Evolutionary conservation across 2,113 vertebrate species (phyloP), one percentile per base, ranked within the genome.

Genomic region (Periophthalmodon schlosseri): DNA sequence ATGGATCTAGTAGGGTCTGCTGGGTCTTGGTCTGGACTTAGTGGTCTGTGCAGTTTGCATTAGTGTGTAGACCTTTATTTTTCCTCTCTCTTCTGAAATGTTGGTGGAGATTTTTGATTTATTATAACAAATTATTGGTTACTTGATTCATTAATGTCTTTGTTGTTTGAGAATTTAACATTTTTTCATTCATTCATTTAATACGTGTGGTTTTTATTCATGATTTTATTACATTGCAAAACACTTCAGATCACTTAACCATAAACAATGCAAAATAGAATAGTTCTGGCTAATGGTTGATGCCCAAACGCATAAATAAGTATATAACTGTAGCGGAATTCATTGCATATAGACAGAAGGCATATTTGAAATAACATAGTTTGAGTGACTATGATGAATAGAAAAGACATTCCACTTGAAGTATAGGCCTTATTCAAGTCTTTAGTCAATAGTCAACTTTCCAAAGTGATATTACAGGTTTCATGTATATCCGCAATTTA

Each of bases 1-100:
- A 54, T 34, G 50, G 46, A 68, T 70, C 28, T 74, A 75, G 77
- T 58, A 28, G 57, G 57, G 21, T 57, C 21, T 57, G 61, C 15
- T 68, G 68, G 74, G 23, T 50, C 39, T 75, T 64, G 68, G 69
- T 75, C 65, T 69, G 50, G 70, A 86, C 75, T 52, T 65, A 61
- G 76, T 60, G 14, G 58, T 75, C 21, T 77, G 63, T 76, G 0
- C 54, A 46, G 44, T 67, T 75, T 56, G 34, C 33, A 50, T 44
- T 57, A n/a, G 18, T 57, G 5, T 73, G 68, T 73, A 54, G 61
- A 8, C n/a, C 47, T 16, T 36, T 66, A 81, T 71, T 78, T 70
- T 1, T 69, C 46, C 58, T 3, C 50, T 12, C 20, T 47, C 7
- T 69, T 63, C 54, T 75, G 20, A 28, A 21, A n/a, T 69, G 60